Base-by-base conservation (phyloP, 2,113 vertebrate species). In the Alces alces region DNA sequence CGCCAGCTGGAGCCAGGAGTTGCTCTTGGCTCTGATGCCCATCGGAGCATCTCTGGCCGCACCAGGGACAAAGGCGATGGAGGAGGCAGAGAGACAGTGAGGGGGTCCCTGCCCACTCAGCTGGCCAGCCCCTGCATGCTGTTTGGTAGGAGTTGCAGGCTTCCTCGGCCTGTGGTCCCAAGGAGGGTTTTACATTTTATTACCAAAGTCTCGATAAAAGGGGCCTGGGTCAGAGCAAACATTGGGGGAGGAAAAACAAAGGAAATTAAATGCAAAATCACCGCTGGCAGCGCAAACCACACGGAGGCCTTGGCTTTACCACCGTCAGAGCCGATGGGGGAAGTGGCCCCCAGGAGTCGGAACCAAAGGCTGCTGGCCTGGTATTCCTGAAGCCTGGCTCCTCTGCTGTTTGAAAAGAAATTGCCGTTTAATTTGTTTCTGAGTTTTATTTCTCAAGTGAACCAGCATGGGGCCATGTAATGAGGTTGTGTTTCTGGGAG, bases 361-460 rank as follows among this genome's bases (percentile, higher is more conserved):
- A 97, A 97, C 95, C 87, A 0, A 66, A 83, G 93, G 88, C 82
- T 12, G 15, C 27, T 57, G 64, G 95, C 98, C 93, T 96, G 94
- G 64, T 92, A 61, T 85, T 73, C 94, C 86, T 52, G 52, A 80
- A 60, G 94, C 78, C 91, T 78, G 96, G 96, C 66, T 85, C 93
- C 96, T 95, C 96, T 93, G 54, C 92, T 94, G 66, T 94, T 97
- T 91, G 96, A 97, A 96, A 97, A 96, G 88, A 86, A 97, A 98
- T 97, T 97, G 96, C 95, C 27, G 2, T 98, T 98, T 98, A 97
- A 97, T 98, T 98, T 98, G 98, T 97, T 97, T 98, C 93, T 97
- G 96, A 83, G 97, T 98, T 98, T 98, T 98, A 98, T 98, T 98
- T 98, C 97, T 98, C 91, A 73, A 93, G 97, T 95, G 97, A 97